Evolutionary conservation across 2,113 vertebrate species (phyloP).

Genomic region (Poeciliopsis retropinna): DNA sequence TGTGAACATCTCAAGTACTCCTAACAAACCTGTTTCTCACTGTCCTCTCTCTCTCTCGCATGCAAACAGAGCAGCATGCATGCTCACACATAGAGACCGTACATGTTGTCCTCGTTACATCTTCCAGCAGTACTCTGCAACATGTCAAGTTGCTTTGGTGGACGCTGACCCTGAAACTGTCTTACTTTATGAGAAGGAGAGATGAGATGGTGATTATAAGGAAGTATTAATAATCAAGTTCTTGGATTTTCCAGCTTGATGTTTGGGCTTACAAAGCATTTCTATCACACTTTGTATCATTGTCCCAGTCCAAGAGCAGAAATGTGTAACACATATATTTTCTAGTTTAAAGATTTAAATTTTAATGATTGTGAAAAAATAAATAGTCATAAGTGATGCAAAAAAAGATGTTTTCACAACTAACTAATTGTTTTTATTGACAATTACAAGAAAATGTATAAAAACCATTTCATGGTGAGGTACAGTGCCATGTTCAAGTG

Average conservation of each 20-base stretch:
- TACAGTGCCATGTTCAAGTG: background rate
- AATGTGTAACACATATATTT: background rate
- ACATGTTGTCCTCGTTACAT: slow-evolving; percentile 33
- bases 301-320: slow-evolving; percentile 15
- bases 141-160: slow-evolving; percentile 7
- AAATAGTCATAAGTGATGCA: background rate
- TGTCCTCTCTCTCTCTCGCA: background rate
- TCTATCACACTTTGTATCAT: slow-evolving; percentile 40
- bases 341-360: background rate
- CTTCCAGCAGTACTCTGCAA: slow-evolving; percentile 3
- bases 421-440: background rate
- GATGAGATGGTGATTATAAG: background rate
- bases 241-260: background rate
- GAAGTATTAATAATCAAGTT: slow-evolving; percentile 29
- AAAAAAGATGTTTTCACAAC: background rate
- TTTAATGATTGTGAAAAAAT: too few species aligned
- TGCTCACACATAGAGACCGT: slow-evolving; percentile 2
- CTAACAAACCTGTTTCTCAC: background rate
- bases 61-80: background rate
- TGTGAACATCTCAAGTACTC: slow-evolving; percentile 46
- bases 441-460: background rate
- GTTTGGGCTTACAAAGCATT: slow-evolving; percentile 32
- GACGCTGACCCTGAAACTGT: slow-evolving; percentile 1
- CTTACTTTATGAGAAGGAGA: background rate
- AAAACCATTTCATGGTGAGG: too few species aligned